Conservation (phyloP, 2,113 vertebrate genomes). For the Podiceps cristatus region DNA sequence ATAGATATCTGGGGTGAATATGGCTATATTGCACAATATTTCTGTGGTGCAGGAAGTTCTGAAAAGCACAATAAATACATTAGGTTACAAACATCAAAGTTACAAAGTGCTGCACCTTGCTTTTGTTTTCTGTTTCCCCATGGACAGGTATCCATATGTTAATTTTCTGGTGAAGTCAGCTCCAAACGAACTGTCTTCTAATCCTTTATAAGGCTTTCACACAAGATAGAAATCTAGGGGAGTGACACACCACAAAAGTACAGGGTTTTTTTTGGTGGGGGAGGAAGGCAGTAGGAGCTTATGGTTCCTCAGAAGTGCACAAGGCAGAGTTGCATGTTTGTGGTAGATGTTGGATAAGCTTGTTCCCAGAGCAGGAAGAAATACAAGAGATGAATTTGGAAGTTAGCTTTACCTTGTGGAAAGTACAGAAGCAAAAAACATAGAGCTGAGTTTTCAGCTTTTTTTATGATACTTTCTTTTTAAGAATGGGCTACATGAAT, state of each 20-base stretch:
- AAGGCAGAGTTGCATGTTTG: rapidly evolving
- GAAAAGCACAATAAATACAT: not conserved
- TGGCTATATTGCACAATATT: not conserved
- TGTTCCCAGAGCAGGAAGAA: not conserved
- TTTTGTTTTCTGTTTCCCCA: not conserved
- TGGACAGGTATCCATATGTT: not conserved
- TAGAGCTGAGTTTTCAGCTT: not conserved
- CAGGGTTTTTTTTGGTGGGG: not conserved
- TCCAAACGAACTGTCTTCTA: not conserved
- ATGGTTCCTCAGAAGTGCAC: not conserved
- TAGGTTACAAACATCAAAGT: not conserved
- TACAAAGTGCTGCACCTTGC: not conserved
- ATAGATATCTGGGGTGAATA: not conserved
- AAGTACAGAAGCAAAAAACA: not conserved
- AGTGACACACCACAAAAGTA: not conserved
- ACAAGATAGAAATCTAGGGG: not conserved
- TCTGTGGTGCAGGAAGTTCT: not conserved
- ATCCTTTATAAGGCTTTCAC: not conserved
- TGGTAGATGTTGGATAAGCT: not conserved
- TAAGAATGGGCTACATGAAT: not conserved
- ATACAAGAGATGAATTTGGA: not conserved
- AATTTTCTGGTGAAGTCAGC: not conserved
- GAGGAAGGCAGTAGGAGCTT: not conserved
- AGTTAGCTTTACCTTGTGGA: not conserved
- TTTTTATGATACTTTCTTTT: not conserved